These are phyloP conservation scores for Podotricha telesiphe DNA, from an alignment of 2,888 invertebrate genomes.

Conservation along the genomic window DNA sequence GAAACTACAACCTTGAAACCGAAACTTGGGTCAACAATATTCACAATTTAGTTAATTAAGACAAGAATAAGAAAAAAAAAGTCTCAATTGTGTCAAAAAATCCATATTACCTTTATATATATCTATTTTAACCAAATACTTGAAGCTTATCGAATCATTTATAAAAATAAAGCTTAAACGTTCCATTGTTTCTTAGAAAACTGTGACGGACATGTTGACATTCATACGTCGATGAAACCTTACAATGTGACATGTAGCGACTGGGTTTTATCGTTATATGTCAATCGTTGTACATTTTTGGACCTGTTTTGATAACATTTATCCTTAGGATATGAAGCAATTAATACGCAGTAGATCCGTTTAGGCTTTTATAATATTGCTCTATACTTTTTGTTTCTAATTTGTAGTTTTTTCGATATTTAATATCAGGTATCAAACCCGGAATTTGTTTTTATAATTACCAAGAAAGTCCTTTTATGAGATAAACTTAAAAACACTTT, in stretches of 20 bases:
- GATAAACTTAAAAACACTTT: too few species aligned
- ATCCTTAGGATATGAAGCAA: constrained; percentile 40
- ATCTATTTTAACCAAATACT: background rate
- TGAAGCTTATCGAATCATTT: constrained; percentile 8
- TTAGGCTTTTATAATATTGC: constrained; percentile 1
- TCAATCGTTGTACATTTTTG: constrained; percentile 41
- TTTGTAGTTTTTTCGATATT: too few species aligned
- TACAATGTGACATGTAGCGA: constrained; percentile 50
- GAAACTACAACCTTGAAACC: too few species aligned
- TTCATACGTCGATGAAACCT: constrained; percentile 50
- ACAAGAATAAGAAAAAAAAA: too few species aligned
- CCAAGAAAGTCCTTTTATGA: too few species aligned
- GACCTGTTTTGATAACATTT: constrained; percentile 44
- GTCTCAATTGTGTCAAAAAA: too few species aligned
- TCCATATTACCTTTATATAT: background rate
- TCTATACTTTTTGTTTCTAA: background rate
- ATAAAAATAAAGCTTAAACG: constrained; percentile 27
- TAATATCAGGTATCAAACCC: background rate
- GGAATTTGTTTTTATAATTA: background rate
- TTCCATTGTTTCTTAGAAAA: constrained; percentile 42
- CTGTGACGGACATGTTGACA: constrained; percentile 55
- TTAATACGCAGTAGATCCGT: constrained; percentile 12
- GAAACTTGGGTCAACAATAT: too few species aligned
- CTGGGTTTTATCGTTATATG: constrained; percentile 46
- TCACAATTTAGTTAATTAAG: too few species aligned